Evolutionary conservation across 2,113 vertebrate species (phyloP).

Genomic region (Tapirus terrestris): DNA sequence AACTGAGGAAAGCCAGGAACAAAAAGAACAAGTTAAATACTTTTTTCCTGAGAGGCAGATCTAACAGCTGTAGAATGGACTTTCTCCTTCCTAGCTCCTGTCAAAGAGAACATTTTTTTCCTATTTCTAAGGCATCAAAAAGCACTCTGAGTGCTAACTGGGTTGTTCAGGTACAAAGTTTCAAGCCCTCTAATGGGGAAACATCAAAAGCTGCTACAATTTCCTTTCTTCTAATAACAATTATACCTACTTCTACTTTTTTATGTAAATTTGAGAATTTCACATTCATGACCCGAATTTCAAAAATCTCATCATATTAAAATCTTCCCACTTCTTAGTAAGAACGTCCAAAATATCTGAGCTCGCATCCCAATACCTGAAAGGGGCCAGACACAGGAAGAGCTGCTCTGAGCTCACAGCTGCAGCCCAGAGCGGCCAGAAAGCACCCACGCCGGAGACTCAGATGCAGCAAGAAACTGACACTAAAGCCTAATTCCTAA

Average conservation of each 20-base stretch:
- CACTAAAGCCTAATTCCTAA: neutral
- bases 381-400: neutral
- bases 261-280: constrained; percentile 17
- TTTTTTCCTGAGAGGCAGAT: constrained; percentile 77
- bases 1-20: constrained; percentile 74
- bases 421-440: neutral
- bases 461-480: neutral
- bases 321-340: constrained; percentile 17
- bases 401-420: neutral
- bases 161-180: constrained; percentile 28
- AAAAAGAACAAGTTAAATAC: constrained; percentile 67
- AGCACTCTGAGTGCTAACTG: constrained; percentile 24
- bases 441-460: neutral
- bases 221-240: constrained; percentile 32
- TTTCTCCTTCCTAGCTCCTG: constrained; percentile 66
- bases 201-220: constrained; percentile 22
- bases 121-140: constrained; percentile 76
- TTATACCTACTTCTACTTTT: constrained; percentile 29
- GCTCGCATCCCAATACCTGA: neutral
- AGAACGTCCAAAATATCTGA: constrained; percentile 35
- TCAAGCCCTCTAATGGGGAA: constrained; percentile 39
- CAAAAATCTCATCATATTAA: neutral
- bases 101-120: neutral
- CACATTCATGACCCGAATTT: constrained; percentile 14
- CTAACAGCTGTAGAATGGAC: constrained; percentile 55